Percentiles rank a stretch among this genome's conserved stretches.
Conservation (phyloP, 2,113 vertebrate genomes). For the Scomber scombrus region DNA sequence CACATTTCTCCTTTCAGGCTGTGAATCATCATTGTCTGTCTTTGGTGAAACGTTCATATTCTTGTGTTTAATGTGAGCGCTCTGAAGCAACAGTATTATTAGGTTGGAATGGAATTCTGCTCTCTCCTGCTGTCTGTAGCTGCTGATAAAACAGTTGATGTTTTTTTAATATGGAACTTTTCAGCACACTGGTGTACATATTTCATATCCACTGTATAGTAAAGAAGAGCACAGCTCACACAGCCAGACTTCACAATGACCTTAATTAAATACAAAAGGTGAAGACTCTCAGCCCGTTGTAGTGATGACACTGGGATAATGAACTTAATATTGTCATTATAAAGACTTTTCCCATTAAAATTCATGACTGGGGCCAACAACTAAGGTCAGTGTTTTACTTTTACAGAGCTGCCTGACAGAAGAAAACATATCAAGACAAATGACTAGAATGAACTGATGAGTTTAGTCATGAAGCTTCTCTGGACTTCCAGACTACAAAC, state of each 20-base stretch:
- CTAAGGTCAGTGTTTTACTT: background rate
- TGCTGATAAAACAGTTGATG: no score
- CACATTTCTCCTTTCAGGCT: background rate
- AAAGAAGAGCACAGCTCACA: background rate
- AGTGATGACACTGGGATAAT: background rate
- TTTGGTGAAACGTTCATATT: constrained; percentile 1
- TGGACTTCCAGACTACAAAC: background rate
- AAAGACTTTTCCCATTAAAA: constrained; percentile 5
- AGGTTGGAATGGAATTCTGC: background rate
- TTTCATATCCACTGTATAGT: background rate
- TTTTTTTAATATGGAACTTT: background rate
- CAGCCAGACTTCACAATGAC: background rate
- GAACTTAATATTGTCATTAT: background rate
- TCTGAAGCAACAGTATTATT: background rate
- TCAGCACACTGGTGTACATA: background rate
- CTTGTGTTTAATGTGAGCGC: background rate
- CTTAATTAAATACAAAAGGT: background rate
- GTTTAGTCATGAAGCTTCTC: background rate
- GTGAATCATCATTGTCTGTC: background rate
- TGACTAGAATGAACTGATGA: background rate
- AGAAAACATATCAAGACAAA: background rate
- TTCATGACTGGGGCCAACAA: background rate
- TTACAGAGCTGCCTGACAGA: background rate
- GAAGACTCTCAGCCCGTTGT: background rate
- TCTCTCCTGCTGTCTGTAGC: background rate